Evolutionary conservation across 1,140 invertebrate species (phyloP).

Genomic region (Dicyema japonicum): DNA sequence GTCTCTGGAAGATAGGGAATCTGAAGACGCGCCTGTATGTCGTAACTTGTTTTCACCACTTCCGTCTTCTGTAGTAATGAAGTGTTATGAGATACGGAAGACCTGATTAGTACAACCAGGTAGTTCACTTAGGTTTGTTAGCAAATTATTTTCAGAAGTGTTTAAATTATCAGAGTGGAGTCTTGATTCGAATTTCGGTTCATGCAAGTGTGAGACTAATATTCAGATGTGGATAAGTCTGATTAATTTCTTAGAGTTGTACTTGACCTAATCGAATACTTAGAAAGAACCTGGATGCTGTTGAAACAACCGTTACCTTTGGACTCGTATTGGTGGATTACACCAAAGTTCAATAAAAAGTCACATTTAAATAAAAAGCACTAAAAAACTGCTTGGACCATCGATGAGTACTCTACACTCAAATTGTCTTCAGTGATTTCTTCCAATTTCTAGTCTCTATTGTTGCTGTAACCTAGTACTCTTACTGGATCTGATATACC

Average conservation of each 20-base stretch:
- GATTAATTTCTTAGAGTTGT: too few species aligned
- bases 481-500: constrained; percentile 69
- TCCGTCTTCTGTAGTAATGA: too few species aligned
- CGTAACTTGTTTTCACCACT: too few species aligned
- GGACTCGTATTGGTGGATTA: constrained; percentile 92
- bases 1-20: too few species aligned
- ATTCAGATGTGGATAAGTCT: constrained; percentile 80
- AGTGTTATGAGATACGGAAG: too few species aligned
- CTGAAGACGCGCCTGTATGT: too few species aligned
- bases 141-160: constrained; percentile 9
- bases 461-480: too few species aligned
- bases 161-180: constrained; percentile 75
- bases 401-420: constrained; percentile 76
- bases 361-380: constrained; percentile 86
- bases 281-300: too few species aligned
- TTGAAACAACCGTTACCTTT: constrained; percentile 69
- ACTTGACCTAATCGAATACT: too few species aligned
- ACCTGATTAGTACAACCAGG: too few species aligned
- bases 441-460: too few species aligned
- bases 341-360: constrained; percentile 76
- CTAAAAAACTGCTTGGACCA: constrained; percentile 78
- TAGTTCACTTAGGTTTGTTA: too few species aligned
- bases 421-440: constrained; percentile 58
- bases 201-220: constrained; percentile 59
- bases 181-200: constrained; percentile 67